phyloP scores from a whole-genome alignment of 2,113 vertebrate species.

The Chionomys nivalis region DNA sequence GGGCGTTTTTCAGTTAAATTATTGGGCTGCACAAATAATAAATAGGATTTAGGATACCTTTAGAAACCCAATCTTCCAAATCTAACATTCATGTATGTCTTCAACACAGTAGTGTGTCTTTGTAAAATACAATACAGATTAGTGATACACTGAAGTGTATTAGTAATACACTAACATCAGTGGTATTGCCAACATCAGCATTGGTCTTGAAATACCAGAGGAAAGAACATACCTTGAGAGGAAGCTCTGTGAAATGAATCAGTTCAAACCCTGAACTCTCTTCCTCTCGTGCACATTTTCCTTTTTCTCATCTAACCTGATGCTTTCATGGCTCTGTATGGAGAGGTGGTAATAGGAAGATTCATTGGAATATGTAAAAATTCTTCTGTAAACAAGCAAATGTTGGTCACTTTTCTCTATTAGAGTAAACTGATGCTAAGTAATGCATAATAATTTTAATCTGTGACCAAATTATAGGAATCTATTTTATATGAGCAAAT shows the following conservation, averaged over 20 bases:
- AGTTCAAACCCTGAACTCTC: background rate
- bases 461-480: background rate
- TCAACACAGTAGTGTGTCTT: background rate
- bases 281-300: background rate
- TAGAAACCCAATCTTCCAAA: too few relatives aligned
- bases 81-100: background rate
- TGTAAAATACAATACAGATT: background rate
- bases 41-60: background rate
- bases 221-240: background rate
- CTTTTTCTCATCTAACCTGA: background rate
- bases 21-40: background rate
- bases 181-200: background rate
- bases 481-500: background rate
- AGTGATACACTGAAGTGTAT: background rate
- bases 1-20: too few relatives aligned
- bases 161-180: background rate
- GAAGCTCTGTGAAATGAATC: background rate
- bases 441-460: background rate
- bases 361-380: background rate
- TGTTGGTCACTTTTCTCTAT: background rate
- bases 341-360: background rate
- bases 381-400: background rate
- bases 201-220: background rate
- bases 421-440: background rate
- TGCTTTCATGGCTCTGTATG: background rate